Base-by-base conservation (phyloP, 2,888 invertebrate genomes). In the Conops quadrifasciatus region DNA sequence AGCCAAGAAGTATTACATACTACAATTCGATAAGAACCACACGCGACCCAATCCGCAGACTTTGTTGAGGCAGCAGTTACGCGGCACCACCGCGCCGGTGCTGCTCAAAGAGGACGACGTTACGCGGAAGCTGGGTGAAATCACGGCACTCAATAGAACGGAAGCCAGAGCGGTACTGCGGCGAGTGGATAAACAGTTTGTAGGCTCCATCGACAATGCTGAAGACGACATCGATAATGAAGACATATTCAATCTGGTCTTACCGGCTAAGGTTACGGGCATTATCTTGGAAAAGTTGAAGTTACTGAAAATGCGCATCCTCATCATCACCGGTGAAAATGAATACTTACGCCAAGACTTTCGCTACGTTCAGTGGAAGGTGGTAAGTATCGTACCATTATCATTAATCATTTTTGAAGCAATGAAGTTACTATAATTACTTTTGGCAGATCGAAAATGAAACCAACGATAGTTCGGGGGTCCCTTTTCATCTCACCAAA, bases 311-410 rank as follows among this genome's bases (percentile, higher is more conserved):
- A 78, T 85, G 74, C 79, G 86, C 7, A 82, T 86, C 36, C 77
- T 86, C 7, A 79, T 84, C 56, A 81, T 85, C 5, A 84, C 85
- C 26, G 75, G 78, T 30, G 85, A 85, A 71, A 84, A 84, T 73
- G 84, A 85, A 74, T 75, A 80, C 60, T 75, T 86, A 11, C 77
- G 78, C 2, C 85, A 84, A 76, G 84, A 86, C 76, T 82, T 83
- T 77, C 82, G 81, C 73, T 85, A 84, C 74, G 82, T 86, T 15
- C 83, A 85, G 74, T 86, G 86, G 86, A 85, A 85, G 78, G 83
- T 79, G 78, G 85, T 86, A 78, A 81, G 79, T 80, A 75, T 13
- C 21, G 21, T 19, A 13, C 9, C 1, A 11, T 24, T 19, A 51
- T 51, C 11, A 28, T n/a, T 36, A 56, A 56, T 1, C 2, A 56